Percentiles rank a stretch among this genome's conserved stretches.
These are phyloP conservation scores for Platygyra sinensis DNA, from an alignment of 64 coral and sea anemone species.

Conservation along the genomic window DNA sequence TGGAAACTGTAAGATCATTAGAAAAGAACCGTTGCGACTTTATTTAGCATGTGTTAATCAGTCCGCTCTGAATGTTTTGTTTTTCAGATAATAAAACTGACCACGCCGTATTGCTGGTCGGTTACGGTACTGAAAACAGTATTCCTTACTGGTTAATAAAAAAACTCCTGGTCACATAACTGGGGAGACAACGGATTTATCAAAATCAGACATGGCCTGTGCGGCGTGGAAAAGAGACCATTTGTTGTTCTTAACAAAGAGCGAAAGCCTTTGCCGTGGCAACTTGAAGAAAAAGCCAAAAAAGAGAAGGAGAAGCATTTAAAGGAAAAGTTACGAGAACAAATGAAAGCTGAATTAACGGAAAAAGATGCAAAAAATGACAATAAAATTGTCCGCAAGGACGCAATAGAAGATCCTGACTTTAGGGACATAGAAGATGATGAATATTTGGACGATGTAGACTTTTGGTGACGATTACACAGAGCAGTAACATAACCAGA, in stretches of 20 bases:
- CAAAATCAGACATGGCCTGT: conserved; percentile 83
- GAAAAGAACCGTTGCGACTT: background rate
- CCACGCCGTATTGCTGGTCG: conserved; percentile 78
- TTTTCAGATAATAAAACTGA: conserved; percentile 82
- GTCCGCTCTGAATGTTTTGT: background rate
- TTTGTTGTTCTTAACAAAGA: conserved; percentile 80
- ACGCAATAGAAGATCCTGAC: conserved; percentile 46
- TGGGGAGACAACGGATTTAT: conserved; percentile 93
- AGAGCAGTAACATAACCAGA: background rate
- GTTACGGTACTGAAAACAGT: conserved; percentile 77
- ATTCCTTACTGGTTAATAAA: conserved; percentile 94
- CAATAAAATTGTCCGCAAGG: conserved; percentile 33
- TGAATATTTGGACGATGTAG: conserved; percentile 17
- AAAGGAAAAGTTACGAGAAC: conserved; percentile 29
- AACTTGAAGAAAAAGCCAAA: conserved; percentile 50
- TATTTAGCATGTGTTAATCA: background rate
- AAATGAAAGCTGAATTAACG: background rate
- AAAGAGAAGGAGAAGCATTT: conserved; percentile 4
- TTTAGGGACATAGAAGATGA: conserved; percentile 44
- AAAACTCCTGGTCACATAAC: conserved; percentile 91
- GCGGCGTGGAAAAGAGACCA: conserved; percentile 84
- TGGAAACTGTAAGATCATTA: too few relatives aligned
- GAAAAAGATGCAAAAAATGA: background rate
- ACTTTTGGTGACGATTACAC: background rate
- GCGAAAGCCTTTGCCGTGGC: conserved; percentile 68